Base-by-base conservation (phyloP, 2,113 vertebrate species). In the Talpa occidentalis region DNA sequence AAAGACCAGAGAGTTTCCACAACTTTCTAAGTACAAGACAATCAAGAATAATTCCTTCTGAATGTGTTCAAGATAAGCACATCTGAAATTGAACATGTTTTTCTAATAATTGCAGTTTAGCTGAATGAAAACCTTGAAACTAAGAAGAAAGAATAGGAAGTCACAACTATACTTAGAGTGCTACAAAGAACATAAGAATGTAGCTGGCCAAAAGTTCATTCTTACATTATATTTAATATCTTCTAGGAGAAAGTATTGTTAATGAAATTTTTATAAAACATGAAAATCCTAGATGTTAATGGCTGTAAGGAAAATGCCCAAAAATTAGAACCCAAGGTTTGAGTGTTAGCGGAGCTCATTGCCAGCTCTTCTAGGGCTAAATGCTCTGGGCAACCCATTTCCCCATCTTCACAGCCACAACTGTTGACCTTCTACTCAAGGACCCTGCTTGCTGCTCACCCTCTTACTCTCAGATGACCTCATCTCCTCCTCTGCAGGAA, bases 1-100 rank as follows among this genome's bases (percentile, higher is more conserved):
- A 40, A 91, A 86, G 44, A 22, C 24, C 37, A 70, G 17, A 93
- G 69, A 35, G 6, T 3, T 40, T 59, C 52, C 37, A 56, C 28
- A 69, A 87, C 32, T 64, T 82, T 76, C 67, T 42, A 85, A 92
- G 32, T 15, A 67, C 37, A 83, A 62, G 35, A 69, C 35, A 56
- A 47, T 69, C 21, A 62, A 94, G 32, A 76, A 70, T 78, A 87
- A 0, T 42, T 66, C 24, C 26, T 69, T 6, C 60, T 49, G 54
- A 69, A 62, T 81, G 54, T 88, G 62, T 89, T 83, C 14, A 37
- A 74, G 86, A 82, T 32, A 70, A 85, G 60, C 80, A 56, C 37
- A 76, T 81, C 44, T 94, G 28, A 83, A 49, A 72, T 3, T 70
- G 59, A 85, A 64, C 76, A 76, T 67, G 10, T 86, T 79, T 92